Evolutionary conservation across 2,797 vertebrate genomes (phyloP).

Genomic region (Phataginus tricuspis): DNA sequence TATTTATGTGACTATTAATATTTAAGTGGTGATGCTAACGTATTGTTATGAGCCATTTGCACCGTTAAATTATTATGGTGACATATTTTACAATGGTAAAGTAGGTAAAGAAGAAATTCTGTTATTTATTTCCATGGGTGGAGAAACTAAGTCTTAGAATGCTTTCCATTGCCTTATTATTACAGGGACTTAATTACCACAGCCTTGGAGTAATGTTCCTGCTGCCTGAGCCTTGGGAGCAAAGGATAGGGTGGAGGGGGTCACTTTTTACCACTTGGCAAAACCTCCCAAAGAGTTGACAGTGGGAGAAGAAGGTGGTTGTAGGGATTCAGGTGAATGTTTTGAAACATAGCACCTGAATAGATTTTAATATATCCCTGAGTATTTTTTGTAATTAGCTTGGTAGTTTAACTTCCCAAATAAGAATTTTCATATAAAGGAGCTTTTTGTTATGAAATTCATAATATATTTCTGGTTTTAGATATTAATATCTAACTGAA

Average conservation of each 20-base stretch:
- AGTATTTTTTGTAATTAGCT: conserved; percentile 15
- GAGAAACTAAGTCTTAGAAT: not conserved
- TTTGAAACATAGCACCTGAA: not conserved
- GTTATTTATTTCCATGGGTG: not conserved
- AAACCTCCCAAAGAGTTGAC: not conserved
- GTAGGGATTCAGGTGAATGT: not conserved
- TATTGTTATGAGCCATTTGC: not conserved
- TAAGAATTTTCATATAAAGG: conserved; percentile 56
- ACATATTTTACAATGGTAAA: not conserved
- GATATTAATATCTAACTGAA: conserved; percentile 43
- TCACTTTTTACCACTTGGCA: not conserved
- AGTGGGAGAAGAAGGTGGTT: rapidly evolving
- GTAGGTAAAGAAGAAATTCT: not conserved
- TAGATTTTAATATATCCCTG: not conserved
- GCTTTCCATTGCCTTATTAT: not conserved
- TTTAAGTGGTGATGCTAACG: not conserved
- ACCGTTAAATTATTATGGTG: conserved; percentile 18
- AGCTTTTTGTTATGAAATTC: conserved; percentile 49
- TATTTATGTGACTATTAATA: not conserved
- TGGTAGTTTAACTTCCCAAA: conserved; percentile 14
- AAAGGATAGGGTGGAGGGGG: not conserved
- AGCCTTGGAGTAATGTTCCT: not conserved
- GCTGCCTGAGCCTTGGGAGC: not conserved
- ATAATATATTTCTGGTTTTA: conserved; percentile 26
- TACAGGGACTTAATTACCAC: not conserved